Evolutionary conservation across 2,888 invertebrate genomes (phyloP).

Genomic region (Portevinia maculata): DNA sequence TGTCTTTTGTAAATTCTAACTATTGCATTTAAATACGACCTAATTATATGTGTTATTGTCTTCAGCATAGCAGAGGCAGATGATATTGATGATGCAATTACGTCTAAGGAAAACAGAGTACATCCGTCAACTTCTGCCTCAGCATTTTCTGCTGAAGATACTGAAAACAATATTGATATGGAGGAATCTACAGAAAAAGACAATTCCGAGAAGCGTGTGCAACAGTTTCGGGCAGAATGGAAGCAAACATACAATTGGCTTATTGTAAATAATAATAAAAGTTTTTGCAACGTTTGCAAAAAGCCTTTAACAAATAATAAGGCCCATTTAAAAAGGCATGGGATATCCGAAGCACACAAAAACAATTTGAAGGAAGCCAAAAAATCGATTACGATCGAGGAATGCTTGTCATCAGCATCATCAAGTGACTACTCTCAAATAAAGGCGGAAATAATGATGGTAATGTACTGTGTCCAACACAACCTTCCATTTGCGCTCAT

Average conservation of each 20-base stretch:
- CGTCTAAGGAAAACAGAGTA: not conserved
- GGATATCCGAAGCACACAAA: not conserved
- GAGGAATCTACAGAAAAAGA: not conserved
- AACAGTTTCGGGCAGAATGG: too few species aligned
- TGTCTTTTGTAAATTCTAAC: too few species aligned
- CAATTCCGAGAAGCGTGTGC: too few species aligned
- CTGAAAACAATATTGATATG: not conserved
- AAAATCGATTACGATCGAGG: not conserved
- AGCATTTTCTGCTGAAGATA: not conserved
- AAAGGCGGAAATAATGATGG: slow-evolving; percentile 1
- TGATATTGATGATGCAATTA: not conserved
- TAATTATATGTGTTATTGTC: not conserved
- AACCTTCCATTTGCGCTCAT: slow-evolving; percentile 7
- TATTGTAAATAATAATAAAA: slow-evolving; percentile 1
- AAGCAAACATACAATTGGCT: slow-evolving; percentile 10
- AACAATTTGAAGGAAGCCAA: too few species aligned
- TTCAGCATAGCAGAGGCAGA: not conserved
- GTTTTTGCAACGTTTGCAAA: slow-evolving; percentile 11
- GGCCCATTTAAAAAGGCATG: not conserved
- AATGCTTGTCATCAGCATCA: not conserved
- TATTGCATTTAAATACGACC: too few species aligned
- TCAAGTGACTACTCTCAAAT: not conserved
- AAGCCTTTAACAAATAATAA: not conserved
- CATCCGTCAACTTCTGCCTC: not conserved
- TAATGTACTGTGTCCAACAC: too few species aligned